Evolutionary conservation across 2,797 vertebrate species (phyloP).

Genomic region (Eleutherodactylus coqui): DNA sequence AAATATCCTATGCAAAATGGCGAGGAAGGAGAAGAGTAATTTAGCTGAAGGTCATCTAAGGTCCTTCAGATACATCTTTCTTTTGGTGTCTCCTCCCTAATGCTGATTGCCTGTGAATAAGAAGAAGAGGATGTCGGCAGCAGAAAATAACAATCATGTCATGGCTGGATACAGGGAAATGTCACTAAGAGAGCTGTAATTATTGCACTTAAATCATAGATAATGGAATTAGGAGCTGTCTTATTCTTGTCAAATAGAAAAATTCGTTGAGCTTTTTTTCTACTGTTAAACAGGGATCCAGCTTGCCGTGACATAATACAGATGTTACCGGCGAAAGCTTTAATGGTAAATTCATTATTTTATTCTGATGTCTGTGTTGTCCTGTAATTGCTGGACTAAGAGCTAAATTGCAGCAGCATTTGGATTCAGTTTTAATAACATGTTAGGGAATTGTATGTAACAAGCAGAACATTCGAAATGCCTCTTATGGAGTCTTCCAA

Average conservation of each 20-base stretch:
- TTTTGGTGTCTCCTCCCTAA: conserved; percentile 61
- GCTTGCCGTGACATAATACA: not conserved
- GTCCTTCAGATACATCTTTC: conserved; percentile 65
- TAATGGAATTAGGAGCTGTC: conserved; percentile 65
- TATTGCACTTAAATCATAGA: conserved; percentile 67
- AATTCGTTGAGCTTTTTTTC: conserved; percentile 22
- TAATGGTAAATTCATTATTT: not conserved
- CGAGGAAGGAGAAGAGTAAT: conserved; percentile 68
- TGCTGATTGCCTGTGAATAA: conserved; percentile 71
- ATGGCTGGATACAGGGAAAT: conserved; percentile 58
- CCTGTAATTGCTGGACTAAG: not conserved
- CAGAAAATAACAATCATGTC: conserved; percentile 53
- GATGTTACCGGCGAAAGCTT: not conserved
- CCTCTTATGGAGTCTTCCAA: not conserved
- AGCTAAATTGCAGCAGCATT: not conserved
- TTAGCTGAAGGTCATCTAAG: conserved; percentile 73
- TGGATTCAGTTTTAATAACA: not conserved
- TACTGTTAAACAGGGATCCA: not conserved
- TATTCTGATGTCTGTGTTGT: not conserved
- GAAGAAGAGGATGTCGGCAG: conserved; percentile 64
- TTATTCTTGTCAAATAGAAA: conserved; percentile 61
- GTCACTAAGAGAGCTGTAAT: conserved; percentile 69
- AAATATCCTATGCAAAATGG: conserved; percentile 33
- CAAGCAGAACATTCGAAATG: not conserved
- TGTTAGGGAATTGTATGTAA: not conserved